Conservation (phyloP, 2,113 vertebrate species). For the Ameiurus melas region DNA sequence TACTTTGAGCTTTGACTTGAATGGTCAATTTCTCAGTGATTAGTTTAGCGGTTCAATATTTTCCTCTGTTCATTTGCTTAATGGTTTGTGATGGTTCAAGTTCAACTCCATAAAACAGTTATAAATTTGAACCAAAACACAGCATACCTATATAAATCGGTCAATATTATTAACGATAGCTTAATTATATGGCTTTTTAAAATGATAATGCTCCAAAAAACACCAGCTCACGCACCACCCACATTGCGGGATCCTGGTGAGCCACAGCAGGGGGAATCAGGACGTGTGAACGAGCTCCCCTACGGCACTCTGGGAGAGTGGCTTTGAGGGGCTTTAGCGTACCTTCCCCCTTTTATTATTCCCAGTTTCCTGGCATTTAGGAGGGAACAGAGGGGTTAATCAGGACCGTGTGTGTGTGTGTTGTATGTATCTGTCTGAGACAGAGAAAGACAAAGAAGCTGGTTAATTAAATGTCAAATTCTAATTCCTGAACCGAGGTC, state of each 20-base stretch:
- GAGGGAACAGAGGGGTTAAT: conserved; percentile 26
- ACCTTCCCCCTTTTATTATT: conserved; percentile 56
- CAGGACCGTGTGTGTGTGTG: not conserved
- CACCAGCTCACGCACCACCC: not conserved
- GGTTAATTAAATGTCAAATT: conserved; percentile 49
- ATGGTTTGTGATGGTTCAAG: not conserved
- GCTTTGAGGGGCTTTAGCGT: conserved; percentile 46
- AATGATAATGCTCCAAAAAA: not conserved
- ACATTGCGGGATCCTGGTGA: not conserved
- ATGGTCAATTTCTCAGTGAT: not conserved
- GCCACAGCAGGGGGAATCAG: conserved; percentile 13
- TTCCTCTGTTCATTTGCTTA: not conserved
- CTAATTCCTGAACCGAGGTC: conserved; percentile 35
- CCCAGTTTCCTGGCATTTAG: conserved; percentile 54
- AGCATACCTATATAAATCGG: not conserved
- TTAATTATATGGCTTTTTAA: too few species aligned
- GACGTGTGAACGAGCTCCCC: conserved; percentile 17
- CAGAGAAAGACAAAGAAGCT: conserved; percentile 6
- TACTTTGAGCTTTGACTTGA: not conserved
- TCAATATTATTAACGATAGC: not conserved
- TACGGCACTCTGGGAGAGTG: conserved; percentile 50
- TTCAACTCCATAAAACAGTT: not conserved
- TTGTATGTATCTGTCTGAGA: not conserved
- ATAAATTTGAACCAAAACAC: not conserved
- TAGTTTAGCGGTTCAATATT: not conserved